Base-by-base conservation (phyloP, 2,888 invertebrate species). In the Sepiola atlantica region DNA sequence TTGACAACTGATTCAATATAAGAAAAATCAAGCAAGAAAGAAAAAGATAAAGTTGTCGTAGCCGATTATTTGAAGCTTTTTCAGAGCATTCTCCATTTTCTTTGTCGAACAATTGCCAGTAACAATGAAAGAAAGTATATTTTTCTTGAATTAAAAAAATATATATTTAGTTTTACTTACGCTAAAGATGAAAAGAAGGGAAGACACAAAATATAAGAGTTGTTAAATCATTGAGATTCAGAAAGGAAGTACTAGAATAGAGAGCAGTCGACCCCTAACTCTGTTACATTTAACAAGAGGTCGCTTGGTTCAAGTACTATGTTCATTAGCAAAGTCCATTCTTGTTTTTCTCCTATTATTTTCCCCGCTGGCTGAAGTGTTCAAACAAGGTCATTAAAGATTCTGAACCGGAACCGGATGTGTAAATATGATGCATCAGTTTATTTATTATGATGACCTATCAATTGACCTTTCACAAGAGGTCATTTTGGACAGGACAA, bases 371-470 rank as follows among this genome's bases (percentile, higher is more conserved):
- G 77, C n/a, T 77, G 77, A 77, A 77, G 77, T 77, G 77, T n/a
- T 77, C n/a, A 77, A n/a, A n/a, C 77, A 77, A 77, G 77, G n/a
- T 77, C 77, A 77, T 77, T 77, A 77, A 77, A 77, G n/a, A 77
- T 77, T 77, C n/a, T 32, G n/a, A 77, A 77, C 8, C 77, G 77
- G 77, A 77, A 77, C n/a, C 77, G 77, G 77, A 77, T 77, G 77
- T 77, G 77, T 77, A 16, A 77, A 77, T 77, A 77, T 77, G 77
- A 77, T 77, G 77, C 77, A 77, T 77, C n/a, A 77, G 77, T 77
- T 77, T 77, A 77, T 77, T 77, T 77, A 77, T 77, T n/a, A n/a
- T 18, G 77, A 0, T 77, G 77, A 77, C n/a, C 77, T n/a, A 12
- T 77, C 77, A 77, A 77, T 77, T 77, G 77, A 77, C 77, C 77